Percentiles rank a stretch among this genome's conserved stretches.
Conservation (phyloP, 2,888 invertebrate species). For the Amiota minor region DNA sequence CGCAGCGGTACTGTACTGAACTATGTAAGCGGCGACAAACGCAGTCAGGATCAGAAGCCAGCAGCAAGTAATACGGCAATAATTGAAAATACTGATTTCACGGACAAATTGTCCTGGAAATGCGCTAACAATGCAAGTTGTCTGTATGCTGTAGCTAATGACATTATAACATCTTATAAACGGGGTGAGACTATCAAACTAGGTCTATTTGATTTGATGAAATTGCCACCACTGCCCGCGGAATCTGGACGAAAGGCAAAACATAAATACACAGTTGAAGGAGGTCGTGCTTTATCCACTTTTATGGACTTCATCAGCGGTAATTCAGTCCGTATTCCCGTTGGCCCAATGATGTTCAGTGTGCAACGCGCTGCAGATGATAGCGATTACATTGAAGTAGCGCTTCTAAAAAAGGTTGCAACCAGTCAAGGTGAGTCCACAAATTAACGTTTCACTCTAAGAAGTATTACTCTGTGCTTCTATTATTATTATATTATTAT, state of each 20-base stretch:
- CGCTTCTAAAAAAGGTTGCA: conserved; percentile 68
- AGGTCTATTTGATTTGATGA: conserved; percentile 76
- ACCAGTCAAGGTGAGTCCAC: conserved; percentile 64
- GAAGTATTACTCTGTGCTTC: neutral
- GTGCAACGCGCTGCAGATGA: conserved; percentile 71
- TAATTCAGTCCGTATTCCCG: conserved; percentile 71
- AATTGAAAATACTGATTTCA: conserved; percentile 61
- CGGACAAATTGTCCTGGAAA: conserved; percentile 71
- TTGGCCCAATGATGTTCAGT: conserved; percentile 72
- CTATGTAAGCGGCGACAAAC: neutral
- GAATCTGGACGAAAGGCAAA: conserved; percentile 50
- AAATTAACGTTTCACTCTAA: neutral
- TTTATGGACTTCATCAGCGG: conserved; percentile 70
- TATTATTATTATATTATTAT: too few species aligned
- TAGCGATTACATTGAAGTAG: conserved; percentile 71
- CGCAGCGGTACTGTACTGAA: conserved; percentile 45
- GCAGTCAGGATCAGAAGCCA: conserved; percentile 17
- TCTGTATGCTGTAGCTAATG: conserved; percentile 75
- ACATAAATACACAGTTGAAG: conserved; percentile 50
- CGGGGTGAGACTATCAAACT: conserved; percentile 76
- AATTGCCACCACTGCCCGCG: conserved; percentile 66
- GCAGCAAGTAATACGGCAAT: conserved; percentile 36
- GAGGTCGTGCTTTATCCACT: conserved; percentile 64
- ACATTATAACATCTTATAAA: conserved; percentile 75
- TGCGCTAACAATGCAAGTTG: conserved; percentile 80